Evolutionary conservation across 2,797 vertebrate species (phyloP).

Genomic region (Oreochromis mossambicus): DNA sequence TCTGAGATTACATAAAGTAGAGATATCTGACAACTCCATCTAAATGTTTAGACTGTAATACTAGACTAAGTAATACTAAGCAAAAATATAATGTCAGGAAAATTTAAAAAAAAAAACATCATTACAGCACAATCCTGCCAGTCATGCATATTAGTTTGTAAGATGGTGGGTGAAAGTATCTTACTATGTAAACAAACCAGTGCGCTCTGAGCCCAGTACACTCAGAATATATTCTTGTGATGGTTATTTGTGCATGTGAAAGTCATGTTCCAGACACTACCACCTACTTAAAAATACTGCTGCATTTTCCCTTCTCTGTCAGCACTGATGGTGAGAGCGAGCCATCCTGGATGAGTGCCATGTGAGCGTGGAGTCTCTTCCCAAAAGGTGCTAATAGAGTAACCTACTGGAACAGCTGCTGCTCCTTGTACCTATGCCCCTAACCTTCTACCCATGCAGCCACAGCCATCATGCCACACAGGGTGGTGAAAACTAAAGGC

Average conservation of each 20-base stretch:
- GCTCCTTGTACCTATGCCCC: conserved; percentile 49
- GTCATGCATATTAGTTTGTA: conserved; percentile 9
- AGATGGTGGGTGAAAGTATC: conserved; percentile 25
- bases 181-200: conserved; percentile 36
- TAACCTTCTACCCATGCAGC: neutral
- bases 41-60: neutral
- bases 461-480: neutral
- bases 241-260: conserved; percentile 40
- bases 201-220: neutral
- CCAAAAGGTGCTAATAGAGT: conserved; percentile 73
- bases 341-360: conserved; percentile 33
- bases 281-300: conserved; percentile 43
- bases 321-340: conserved; percentile 17
- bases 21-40: neutral
- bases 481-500: neutral
- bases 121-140: conserved; percentile 26
- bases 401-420: conserved; percentile 67
- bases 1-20: neutral
- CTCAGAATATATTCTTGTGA: neutral
- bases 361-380: conserved; percentile 49
- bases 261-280: conserved; percentile 13
- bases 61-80: neutral
- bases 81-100: conserved; percentile 6
- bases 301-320: conserved; percentile 30
- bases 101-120: neutral